Evolutionary conservation across 1,140 invertebrate species (phyloP), one percentile per base, ranked within the genome.

Genomic region (Holotrichia oblita): DNA sequence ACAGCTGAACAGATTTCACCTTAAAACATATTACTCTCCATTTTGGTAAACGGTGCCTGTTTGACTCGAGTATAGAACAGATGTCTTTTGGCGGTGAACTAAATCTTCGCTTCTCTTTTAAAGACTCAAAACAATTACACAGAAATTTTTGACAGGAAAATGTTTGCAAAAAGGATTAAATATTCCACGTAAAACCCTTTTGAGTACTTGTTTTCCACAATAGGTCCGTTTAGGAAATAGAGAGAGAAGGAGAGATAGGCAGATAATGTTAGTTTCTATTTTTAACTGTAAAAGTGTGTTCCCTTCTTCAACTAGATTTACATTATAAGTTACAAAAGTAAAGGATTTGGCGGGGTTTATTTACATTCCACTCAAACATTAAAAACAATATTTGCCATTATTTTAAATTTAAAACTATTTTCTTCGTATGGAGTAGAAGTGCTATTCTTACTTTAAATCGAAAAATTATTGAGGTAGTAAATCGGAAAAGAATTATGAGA

Each of bases 131-230:
- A 17, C 61, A 69, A 69, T 69, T 69, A 69, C 22, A 69, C 27
- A 12, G 22, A 34, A 69, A 34, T 69, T 69, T 10, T 69, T 69
- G 61, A 27, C 27, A 12, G 8, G 61, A 69, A 20, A 61, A 22
- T 17, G 27, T 69, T 69, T 69, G 61, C 61, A 69, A 22, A 69
- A 69, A 20, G 8, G 61, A 69, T 69, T 69, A 69, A 69, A 69
- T 22, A 9, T 27, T 69, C 27, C 22, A 27, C 10, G 61, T 24
- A 27, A 27, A 22, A 69, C 6, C 61, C 17, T 69, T 69, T 69
- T 12, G 22, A 69, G 61, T 27, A 34, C n/a, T 22, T 48, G 12
- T n/a, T 12, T 48, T 48, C 12, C 44, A 48, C 48, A 55, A 55
- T 17, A 17, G 42, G n/a, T 14, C 14, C 6, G n/a, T 17, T 55